Percentiles rank a stretch among this genome's conserved stretches.
These are phyloP conservation scores for Leptodactylus fuscus DNA, from an alignment of 2,113 vertebrate species.

Conservation along the genomic window DNA sequence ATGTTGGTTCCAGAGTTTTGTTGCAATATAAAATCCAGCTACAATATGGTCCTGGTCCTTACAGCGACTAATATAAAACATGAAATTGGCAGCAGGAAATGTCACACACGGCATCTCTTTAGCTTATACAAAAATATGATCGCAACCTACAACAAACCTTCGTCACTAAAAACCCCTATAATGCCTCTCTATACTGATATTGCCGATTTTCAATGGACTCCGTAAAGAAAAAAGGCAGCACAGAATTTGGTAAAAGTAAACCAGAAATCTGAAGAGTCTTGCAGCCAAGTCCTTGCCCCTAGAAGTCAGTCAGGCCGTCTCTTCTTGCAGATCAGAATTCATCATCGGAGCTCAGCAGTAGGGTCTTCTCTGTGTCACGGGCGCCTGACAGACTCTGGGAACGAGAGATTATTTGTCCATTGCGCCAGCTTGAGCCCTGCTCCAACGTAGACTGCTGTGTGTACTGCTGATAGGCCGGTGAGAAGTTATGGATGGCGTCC, in stretches of 20 bases:
- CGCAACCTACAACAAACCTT: slow-evolving; percentile 23
- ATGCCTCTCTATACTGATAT: background rate
- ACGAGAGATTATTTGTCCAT: slow-evolving; percentile 77
- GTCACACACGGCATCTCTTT: background rate
- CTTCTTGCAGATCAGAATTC: slow-evolving; percentile 81
- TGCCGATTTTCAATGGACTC: background rate
- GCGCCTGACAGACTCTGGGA: slow-evolving; percentile 85
- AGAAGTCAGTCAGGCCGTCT: background rate
- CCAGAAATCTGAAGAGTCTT: too few relatives aligned
- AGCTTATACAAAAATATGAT: slow-evolving; percentile 14
- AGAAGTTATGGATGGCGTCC: slow-evolving; percentile 94
- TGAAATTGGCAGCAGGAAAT: slow-evolving; percentile 11
- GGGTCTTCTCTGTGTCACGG: slow-evolving; percentile 90
- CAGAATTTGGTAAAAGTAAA: slow-evolving; percentile 14
- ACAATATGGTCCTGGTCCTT: background rate
- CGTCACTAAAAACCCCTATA: background rate
- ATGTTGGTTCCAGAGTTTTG: background rate
- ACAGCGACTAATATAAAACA: background rate
- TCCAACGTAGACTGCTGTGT: slow-evolving; percentile 91
- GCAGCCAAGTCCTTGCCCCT: background rate
- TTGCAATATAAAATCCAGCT: background rate
- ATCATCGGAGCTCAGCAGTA: slow-evolving; percentile 92
- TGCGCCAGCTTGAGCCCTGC: slow-evolving; percentile 68
- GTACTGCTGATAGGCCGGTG: slow-evolving; percentile 88
- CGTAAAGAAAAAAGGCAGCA: background rate